Base-by-base conservation (phyloP, 2,113 vertebrate species). In the Melanotaenia duboulayi region DNA sequence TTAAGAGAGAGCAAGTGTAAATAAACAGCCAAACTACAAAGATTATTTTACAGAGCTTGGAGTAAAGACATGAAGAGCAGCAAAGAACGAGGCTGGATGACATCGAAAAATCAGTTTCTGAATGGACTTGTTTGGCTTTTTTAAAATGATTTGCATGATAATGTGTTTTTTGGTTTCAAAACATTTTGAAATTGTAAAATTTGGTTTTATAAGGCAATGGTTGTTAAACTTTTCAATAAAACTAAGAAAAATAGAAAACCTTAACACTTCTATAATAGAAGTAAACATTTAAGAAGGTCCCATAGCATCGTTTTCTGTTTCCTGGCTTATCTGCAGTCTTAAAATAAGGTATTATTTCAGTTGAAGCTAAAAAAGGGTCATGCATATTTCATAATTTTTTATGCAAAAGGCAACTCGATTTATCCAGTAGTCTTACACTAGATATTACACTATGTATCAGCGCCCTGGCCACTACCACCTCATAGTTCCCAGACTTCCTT, bases 1-100 rank as follows among this genome's bases (percentile, higher is more conserved):
- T 86, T 72, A 76, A 80, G 62, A 83, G 80, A 82, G 75, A 74
- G 64, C 23, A 22, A 67, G 78, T 22, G 71, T 81, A 80, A 86
- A 87, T 80, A 89, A 84, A 87, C 72, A 86, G 65, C 51, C 48
- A 14, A 76, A 80, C 73, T 76, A 68, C 73, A 71, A 61, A 57
- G 79, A 83, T 82, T 80, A 75, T 74, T 89, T 81, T 74, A 83
- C 76, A 86, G 79, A 72, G 67, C 52, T 78, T 48, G 25, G 25
- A 63, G 65, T 49, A 74, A 69, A 78, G 46, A 71, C 62, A 52
- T 24, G 61, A 42, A 68, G 57, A 19, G 50, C 25, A 49, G 35
- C 52, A 20, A 32, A 71, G 23, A 65, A 40, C 49, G 50, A 40
- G 65, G 40, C 32, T 49, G 44, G 68, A 19, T 7, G 13, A 63